Percentiles rank a stretch among this genome's conserved stretches.
These are phyloP conservation scores for Aethina tumida DNA, from an alignment of 1,140 invertebrate species.

Conservation along the genomic window DNA sequence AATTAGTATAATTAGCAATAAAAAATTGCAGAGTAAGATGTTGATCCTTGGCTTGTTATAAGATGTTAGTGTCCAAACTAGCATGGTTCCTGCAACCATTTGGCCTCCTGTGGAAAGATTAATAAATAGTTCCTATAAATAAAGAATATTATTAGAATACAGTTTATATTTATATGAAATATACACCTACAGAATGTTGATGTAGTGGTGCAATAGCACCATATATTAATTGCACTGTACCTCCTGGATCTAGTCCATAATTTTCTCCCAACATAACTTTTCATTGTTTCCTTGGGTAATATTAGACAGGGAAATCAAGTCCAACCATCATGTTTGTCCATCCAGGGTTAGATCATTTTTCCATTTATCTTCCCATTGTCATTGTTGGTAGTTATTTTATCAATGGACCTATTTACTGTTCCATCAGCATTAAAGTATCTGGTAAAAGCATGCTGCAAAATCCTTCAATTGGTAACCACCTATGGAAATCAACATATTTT, in stretches of 20 bases:
- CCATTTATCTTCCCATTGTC: conserved; percentile 96
- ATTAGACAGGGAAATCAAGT: conserved; percentile 83
- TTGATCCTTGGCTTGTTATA: conserved; percentile 58
- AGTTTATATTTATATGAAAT: conserved; percentile 1
- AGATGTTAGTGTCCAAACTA: conserved; percentile 86
- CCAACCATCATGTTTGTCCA: conserved; percentile 84
- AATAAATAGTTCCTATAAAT: conserved; percentile 61
- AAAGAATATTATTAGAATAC: not conserved
- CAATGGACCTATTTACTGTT: conserved; percentile 59
- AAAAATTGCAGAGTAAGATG: no score
- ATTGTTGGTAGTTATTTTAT: conserved; percentile 76
- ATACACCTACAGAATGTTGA: conserved; percentile 72
- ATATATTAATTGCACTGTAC: conserved; percentile 81
- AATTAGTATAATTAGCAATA: no score
- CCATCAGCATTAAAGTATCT: conserved; percentile 77
- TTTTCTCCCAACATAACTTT: conserved; percentile 78
- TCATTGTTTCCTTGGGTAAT: conserved; percentile 73
- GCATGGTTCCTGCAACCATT: conserved; percentile 62
- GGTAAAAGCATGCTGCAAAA: conserved; percentile 73
- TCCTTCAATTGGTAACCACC: conserved; percentile 84
- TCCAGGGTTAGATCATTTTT: conserved; percentile 77
- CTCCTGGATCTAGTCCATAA: conserved; percentile 81
- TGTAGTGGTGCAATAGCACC: conserved; percentile 84
- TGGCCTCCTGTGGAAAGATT: conserved; percentile 79
- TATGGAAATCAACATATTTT: conserved; percentile 36